Percentiles rank a stretch among this genome's conserved stretches.
These are phyloP conservation scores for Saguinus imperator DNA, from an alignment of 2,113 vertebrate genomes.

Conservation along the genomic window DNA sequence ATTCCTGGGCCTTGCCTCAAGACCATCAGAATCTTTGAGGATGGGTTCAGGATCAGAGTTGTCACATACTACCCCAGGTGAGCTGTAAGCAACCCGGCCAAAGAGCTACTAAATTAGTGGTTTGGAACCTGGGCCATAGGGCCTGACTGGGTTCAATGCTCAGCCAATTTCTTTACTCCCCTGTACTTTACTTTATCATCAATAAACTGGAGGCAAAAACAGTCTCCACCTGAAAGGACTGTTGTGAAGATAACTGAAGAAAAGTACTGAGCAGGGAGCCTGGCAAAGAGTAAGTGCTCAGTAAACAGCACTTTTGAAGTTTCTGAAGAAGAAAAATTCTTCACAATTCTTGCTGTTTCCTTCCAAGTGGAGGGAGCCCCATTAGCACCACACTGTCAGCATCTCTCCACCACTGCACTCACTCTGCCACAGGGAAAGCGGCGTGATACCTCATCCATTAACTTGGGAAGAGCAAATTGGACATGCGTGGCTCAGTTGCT, in stretches of 20 bases:
- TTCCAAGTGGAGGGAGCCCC: not conserved
- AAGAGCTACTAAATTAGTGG: not conserved
- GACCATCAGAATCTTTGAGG: not conserved
- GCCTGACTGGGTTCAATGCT: not conserved
- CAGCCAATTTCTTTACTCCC: not conserved
- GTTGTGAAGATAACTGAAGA: not conserved
- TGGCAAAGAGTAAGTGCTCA: not conserved
- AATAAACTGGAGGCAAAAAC: not conserved
- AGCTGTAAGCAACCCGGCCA: not conserved
- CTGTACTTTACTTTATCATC: not conserved
- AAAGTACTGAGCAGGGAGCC: not conserved
- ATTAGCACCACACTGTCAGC: not conserved
- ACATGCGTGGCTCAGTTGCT: not conserved
- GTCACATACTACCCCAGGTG: not conserved
- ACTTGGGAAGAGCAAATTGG: not conserved
- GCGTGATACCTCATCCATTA: accelerated
- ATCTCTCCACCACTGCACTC: too few relatives aligned
- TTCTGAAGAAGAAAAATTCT: not conserved
- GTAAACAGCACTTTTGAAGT: not conserved
- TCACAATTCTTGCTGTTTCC: not conserved
- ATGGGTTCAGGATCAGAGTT: not conserved
- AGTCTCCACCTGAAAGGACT: too few relatives aligned
- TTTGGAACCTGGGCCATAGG: not conserved
- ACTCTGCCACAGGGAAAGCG: not conserved
- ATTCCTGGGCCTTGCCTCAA: not conserved